These are phyloP conservation scores for Hyla sarda DNA, from an alignment of 2,113 vertebrate genomes.

Conservation along the genomic window DNA sequence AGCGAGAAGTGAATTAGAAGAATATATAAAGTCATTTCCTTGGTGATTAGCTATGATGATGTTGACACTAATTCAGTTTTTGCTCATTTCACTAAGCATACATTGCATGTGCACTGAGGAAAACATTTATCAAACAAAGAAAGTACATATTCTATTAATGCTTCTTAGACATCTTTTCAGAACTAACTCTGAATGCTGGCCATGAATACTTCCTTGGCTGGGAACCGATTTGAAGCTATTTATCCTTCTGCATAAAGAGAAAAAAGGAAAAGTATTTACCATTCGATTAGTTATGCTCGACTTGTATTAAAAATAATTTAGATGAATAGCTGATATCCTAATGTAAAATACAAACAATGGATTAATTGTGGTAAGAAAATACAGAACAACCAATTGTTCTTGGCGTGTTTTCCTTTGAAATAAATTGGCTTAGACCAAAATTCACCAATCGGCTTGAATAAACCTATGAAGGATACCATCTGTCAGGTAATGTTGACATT, in stretches of 20 bases:
- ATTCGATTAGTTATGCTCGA: neutral
- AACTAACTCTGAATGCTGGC: constrained; percentile 32
- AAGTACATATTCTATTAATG: constrained; percentile 51
- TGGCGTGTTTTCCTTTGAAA: too few species aligned
- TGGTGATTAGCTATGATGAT: constrained; percentile 58
- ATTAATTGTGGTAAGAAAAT: neutral
- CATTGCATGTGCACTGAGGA: constrained; percentile 56
- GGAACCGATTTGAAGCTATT: neutral
- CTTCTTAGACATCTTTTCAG: constrained; percentile 40
- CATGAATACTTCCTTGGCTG: neutral
- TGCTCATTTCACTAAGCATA: constrained; percentile 54
- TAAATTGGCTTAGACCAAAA: too few species aligned
- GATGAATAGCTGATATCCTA: neutral
- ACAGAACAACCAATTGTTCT: too few species aligned
- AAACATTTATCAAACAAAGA: constrained; percentile 51
- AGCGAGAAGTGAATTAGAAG: constrained; percentile 63
- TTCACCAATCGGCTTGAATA: too few species aligned
- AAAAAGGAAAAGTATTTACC: constrained; percentile 21
- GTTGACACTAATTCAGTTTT: constrained; percentile 58
- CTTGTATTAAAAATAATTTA: neutral
- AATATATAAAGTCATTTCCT: constrained; percentile 67
- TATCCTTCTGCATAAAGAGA: constrained; percentile 14
- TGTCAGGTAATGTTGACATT: too few species aligned
- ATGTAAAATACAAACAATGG: neutral
- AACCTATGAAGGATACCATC: too few species aligned